Base-by-base conservation (phyloP, 2,113 vertebrate species). In the Tor tambroides region DNA sequence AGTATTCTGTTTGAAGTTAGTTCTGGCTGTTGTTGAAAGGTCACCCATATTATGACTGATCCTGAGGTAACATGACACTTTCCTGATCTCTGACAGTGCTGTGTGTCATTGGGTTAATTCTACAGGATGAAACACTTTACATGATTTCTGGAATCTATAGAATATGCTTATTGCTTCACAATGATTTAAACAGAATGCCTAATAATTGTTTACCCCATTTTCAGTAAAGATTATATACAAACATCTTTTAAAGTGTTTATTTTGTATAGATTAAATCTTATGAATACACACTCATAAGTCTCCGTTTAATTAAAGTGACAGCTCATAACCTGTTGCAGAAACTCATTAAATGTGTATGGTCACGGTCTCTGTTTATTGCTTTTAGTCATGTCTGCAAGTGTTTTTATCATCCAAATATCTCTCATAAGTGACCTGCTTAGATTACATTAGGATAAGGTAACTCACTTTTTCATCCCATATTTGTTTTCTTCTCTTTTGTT, bases 41-140 rank as follows among this genome's bases (percentile, higher is more conserved):
- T 26, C 86, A 86, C 28, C 74, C 38, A 49, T 89, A 78, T 90
- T 91, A 46, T 80, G 86, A 71, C 81, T 89, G 79, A 92, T 76
- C 72, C 15, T 14, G 8, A 6, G 7, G 43, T 54, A 71, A 35
- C 41, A 46, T 38, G 80, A 41, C 56, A 28, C 72, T 3, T 82
- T 28, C 67, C 2, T 74, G 71, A 74, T 14, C 38, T 43, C 11
- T n/a, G 38, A 74, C 38, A 43, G 21, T 41, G 38, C 71, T 74
- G 71, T 43, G 35, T n/a, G 35, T 74, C 71, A 41, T 74, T 74
- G 71, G 32, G 3, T 72, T 3, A 72, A 72, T 21, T 38, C 21
- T 0, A 43, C 21, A n/a, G 21, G 10, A 46, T 76, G 72, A 75
- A 75, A 43, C 41, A 7, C 17, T 69, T 32, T 35, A n/a, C 21